Conservation (phyloP, 2,888 invertebrate genomes). For the Aporophyla lueneburgensis region DNA sequence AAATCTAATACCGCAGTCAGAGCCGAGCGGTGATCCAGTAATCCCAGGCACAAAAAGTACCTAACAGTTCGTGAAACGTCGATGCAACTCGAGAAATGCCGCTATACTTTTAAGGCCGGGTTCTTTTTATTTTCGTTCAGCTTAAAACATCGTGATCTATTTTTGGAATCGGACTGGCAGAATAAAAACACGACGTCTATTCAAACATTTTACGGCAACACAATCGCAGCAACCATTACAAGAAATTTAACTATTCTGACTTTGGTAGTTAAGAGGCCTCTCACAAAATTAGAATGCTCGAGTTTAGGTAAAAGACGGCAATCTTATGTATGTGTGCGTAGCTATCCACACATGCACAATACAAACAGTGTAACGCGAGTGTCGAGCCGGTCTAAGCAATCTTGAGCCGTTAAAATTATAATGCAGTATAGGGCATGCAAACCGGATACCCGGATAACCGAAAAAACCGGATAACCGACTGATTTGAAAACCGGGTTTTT, state of each 20-base stretch:
- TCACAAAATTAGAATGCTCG: too few relatives aligned
- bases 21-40: constrained; percentile 10
- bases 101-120: constrained; percentile 11
- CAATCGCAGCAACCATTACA: background rate
- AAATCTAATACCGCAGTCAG: background rate
- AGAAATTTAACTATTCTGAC: background rate
- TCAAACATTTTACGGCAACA: background rate
- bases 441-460: too few relatives aligned
- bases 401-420: too few relatives aligned
- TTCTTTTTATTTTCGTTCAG: constrained; percentile 17
- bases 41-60: background rate
- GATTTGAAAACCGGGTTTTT: too few relatives aligned
- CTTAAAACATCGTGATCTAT: constrained; percentile 1
- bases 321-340: too few relatives aligned
- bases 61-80: constrained; percentile 19
- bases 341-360: too few relatives aligned
- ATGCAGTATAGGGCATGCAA: too few relatives aligned
- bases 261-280: background rate
- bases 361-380: too few relatives aligned
- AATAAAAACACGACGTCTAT: constrained; percentile 1
- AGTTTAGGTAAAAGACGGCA: too few relatives aligned
- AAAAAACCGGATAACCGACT: too few relatives aligned
- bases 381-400: too few relatives aligned
- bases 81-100: background rate
- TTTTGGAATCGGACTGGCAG: background rate